A percentile compares a stretch with the other conserved stretches of the same genome.
phyloP scores from a whole-genome alignment of 23 tunicate species.

The Styela plicata region DNA sequence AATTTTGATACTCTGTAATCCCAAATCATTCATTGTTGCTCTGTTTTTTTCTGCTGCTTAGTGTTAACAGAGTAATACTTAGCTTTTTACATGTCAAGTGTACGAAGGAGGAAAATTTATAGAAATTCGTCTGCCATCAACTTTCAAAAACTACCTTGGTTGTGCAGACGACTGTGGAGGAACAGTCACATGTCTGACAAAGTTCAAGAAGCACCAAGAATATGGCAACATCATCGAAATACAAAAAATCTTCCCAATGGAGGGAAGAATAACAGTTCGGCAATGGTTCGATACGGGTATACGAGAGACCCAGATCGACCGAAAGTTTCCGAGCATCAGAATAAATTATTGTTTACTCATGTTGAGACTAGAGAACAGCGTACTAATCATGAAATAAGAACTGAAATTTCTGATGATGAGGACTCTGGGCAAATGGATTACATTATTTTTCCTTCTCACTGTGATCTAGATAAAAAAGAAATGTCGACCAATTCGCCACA shows the following conservation, averaged over 20 bases:
- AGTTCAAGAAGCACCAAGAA: neutral
- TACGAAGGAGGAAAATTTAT: neutral
- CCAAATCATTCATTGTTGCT: no score
- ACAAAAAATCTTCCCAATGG: neutral
- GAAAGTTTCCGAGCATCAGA: no score
- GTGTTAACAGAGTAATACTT: no score
- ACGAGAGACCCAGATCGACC: neutral
- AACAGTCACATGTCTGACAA: neutral
- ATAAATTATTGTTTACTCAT: no score
- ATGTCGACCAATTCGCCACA: neutral
- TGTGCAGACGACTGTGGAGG: neutral
- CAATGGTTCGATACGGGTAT: neutral
- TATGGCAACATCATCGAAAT: neutral
- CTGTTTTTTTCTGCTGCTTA: no score
- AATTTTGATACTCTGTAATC: no score
- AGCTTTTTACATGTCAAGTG: no score
- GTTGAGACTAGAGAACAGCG: no score
- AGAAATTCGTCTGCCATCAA: neutral
- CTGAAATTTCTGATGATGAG: neutral
- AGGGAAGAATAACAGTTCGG: no score
- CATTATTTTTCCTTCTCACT: neutral
- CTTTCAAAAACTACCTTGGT: neutral
- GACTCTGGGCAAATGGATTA: neutral
- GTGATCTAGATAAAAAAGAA: neutral
- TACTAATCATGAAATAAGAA: no score